These are phyloP conservation scores for Athripsodes cinereus DNA, from an alignment of 2,888 invertebrate genomes.

Conservation along the genomic window DNA sequence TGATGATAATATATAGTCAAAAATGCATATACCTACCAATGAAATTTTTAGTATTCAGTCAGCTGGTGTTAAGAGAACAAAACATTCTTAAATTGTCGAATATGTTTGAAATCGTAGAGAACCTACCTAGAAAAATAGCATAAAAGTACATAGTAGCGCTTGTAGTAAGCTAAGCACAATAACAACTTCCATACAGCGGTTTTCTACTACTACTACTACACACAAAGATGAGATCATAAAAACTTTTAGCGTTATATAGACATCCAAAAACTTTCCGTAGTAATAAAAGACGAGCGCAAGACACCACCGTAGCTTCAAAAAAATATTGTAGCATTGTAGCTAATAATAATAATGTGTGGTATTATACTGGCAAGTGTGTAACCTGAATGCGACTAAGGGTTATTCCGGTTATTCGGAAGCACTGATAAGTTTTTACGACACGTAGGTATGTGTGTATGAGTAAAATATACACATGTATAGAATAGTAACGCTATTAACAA, in stretches of 20 bases:
- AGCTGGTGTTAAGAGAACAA: too few species aligned
- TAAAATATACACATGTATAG: not conserved
- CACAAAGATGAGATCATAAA: conserved; percentile 17
- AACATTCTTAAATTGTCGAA: too few species aligned
- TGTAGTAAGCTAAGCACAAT: too few species aligned
- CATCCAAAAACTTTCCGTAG: conserved; percentile 15
- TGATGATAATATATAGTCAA: too few species aligned
- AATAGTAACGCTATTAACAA: too few species aligned
- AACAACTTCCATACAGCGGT: too few species aligned
- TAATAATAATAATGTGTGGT: not conserved
- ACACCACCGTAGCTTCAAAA: not conserved
- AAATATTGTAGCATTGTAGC: not conserved
- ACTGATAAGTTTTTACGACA: not conserved
- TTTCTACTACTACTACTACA: too few species aligned
- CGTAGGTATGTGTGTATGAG: not conserved
- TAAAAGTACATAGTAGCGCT: too few species aligned
- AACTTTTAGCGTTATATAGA: conserved; percentile 14
- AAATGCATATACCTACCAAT: too few species aligned
- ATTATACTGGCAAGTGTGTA: not conserved
- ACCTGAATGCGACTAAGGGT: not conserved
- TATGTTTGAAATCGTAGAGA: too few species aligned
- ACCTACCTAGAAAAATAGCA: too few species aligned
- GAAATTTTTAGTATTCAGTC: too few species aligned
- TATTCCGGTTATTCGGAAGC: not conserved
- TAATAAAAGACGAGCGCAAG: conserved; percentile 8